A percentile compares a stretch with the other conserved stretches of the same genome.
These are phyloP conservation scores for Cepaea nemoralis DNA, from an alignment of 1,140 invertebrate genomes.

Conservation along the genomic window DNA sequence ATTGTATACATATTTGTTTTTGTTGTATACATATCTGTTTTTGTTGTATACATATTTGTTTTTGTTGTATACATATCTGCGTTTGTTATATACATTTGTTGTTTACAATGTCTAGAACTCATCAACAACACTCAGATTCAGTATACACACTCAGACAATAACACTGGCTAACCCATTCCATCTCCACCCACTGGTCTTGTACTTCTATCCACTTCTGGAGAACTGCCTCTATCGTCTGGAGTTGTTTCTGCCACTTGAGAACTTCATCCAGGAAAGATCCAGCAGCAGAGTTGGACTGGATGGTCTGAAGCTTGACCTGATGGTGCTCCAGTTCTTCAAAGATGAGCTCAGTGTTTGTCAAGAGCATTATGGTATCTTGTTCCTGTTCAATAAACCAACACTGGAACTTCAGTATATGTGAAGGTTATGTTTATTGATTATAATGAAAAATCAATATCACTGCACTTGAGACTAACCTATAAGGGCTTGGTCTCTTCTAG, in stretches of 20 bases:
- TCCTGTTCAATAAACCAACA: constrained; percentile 52
- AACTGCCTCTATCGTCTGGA: constrained; percentile 71
- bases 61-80: no score
- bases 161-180: constrained; percentile 69
- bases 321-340: constrained; percentile 71
- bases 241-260: constrained; percentile 71
- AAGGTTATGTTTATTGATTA: background rate
- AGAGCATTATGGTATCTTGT: constrained; percentile 56
- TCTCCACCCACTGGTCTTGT: constrained; percentile 70
- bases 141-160: no score
- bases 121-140: no score
- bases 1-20: no score
- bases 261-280: constrained; percentile 72
- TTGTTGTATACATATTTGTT: no score
- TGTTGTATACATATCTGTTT: no score
- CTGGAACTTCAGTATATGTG: background rate
- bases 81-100: no score
- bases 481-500: no score
- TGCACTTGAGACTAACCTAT: no score
- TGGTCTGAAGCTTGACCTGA: constrained; percentile 69
- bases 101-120: no score
- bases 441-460: no score
- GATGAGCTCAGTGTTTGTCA: constrained; percentile 67
- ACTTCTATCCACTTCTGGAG: constrained; percentile 69
- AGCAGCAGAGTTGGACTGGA: constrained; percentile 69